Conservation (phyloP, 2,888 invertebrate species). For the Diaprepes abbreviatus region DNA sequence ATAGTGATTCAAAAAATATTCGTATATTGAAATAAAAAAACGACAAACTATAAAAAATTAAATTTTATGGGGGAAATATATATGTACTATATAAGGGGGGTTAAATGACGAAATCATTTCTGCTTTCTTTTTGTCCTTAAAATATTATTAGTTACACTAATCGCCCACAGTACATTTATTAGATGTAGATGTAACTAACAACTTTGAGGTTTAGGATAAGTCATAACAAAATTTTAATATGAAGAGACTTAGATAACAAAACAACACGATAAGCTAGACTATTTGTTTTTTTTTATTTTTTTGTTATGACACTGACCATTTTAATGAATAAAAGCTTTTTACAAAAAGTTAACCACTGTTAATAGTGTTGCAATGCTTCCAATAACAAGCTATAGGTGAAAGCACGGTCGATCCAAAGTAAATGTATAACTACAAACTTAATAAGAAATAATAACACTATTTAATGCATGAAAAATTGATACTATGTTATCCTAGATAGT, state of each 20-base stretch:
- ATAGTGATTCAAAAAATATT: conserved; percentile 60
- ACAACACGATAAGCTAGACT: conserved; percentile 26
- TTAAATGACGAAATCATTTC: conserved; percentile 31
- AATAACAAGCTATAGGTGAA: conserved; percentile 28
- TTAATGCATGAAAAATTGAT: conserved; percentile 23
- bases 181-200: conserved; percentile 50
- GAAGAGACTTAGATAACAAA: conserved; percentile 23
- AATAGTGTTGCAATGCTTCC: conserved; percentile 23
- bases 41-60: conserved; percentile 42
- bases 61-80: conserved; percentile 36
- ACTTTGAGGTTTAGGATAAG: conserved; percentile 43
- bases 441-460: conserved; percentile 23
- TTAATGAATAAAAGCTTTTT: conserved; percentile 29
- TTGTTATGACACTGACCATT: conserved; percentile 35
- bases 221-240: conserved; percentile 30
- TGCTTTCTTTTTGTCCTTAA: conserved; percentile 34
- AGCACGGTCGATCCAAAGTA: conserved; percentile 21
- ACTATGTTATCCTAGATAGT: conserved; percentile 29
- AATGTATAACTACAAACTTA: conserved; percentile 26
- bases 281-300: too few species aligned
- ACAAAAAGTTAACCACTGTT: conserved; percentile 35
- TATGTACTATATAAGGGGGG: conserved; percentile 35
- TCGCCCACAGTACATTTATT: conserved; percentile 12
- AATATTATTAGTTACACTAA: conserved; percentile 47
- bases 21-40: conserved; percentile 55